These are phyloP conservation scores for Polyergus mexicanus DNA, from an alignment of 1,140 invertebrate genomes.

Conservation along the genomic window DNA sequence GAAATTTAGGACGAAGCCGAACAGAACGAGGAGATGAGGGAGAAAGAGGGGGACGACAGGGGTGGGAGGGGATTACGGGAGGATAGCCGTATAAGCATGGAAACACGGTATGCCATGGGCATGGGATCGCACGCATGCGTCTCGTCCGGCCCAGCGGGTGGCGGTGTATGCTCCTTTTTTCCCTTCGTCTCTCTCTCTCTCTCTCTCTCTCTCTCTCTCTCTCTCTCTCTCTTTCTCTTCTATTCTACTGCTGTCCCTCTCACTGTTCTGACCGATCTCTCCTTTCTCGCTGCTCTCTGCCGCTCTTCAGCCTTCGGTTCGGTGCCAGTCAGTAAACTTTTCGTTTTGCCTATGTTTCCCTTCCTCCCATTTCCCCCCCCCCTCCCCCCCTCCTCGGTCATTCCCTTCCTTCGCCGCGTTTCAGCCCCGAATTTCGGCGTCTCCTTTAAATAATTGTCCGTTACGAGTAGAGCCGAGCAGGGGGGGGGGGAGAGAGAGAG, in stretches of 20 bases:
- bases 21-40: constrained; percentile 60
- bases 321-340: constrained; percentile 70
- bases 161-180: constrained; percentile 75
- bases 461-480: constrained; percentile 67
- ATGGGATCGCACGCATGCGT: constrained; percentile 82
- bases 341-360: constrained; percentile 69
- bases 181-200: constrained; percentile 42
- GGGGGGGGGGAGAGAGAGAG: no score
- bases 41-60: neutral
- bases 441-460: constrained; percentile 81
- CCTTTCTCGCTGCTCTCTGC: constrained; percentile 30
- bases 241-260: constrained; percentile 55
- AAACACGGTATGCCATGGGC: constrained; percentile 74
- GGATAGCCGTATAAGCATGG: constrained; percentile 71
- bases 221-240: constrained; percentile 56
- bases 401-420: constrained; percentile 68
- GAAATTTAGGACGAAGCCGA: constrained; percentile 64
- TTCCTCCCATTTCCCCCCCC: constrained; percentile 37
- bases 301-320: constrained; percentile 45
- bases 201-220: constrained; percentile 31
- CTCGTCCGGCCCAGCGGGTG: constrained; percentile 83
- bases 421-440: constrained; percentile 77
- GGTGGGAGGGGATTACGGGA: neutral
- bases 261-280: constrained; percentile 50
- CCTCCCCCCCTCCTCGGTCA: no score